Base-by-base conservation (phyloP, 2,888 invertebrate species). In the Eremobia ochroleuca region DNA sequence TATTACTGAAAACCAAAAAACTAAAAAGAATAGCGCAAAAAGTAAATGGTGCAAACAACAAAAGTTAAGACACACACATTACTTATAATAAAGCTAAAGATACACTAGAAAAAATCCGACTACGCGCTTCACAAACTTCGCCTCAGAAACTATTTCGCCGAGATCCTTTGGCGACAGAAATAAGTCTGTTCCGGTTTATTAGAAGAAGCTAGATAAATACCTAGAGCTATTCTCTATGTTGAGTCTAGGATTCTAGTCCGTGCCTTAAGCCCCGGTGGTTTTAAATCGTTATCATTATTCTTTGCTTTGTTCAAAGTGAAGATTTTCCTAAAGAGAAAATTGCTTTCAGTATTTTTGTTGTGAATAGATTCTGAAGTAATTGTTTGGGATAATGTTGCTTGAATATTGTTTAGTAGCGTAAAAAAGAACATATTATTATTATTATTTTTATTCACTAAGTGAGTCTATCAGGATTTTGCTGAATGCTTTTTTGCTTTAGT, bases 251-350 rank as follows among this genome's bases (percentile, higher is more conserved):
- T 67, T 82, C 77, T 69, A 70, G 75, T 65, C 62, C 67, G 46
- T 59, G 70, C 65, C 70, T 74, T 78, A 49, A 81, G 79, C 79
- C 58, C 25, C 49, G 58, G 67, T 43, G 81, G 82, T 85, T 88
- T 83, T 83, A 87, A 88, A 85, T 87, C 59, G 80, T 78, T 78
- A 75, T 71, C 82, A 88, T 87, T 81, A 85, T 81, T 87, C 85
- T 87, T 87, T 72, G 67, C 77, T 83, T 78, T 83, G 83, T 84
- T 80, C 65, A 73, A 55, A 58, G 65, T 66, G 73, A 79, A 78
- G 70, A 84, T 82, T 87, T 85, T 84, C 84, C 77, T 83, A 69
- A 58, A 79, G 83, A 68, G 67, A 49, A n/a, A n/a, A 59, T 65
- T 77, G 58, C 55, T 70, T 58, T 31, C 52, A 52, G 73, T 62